These are phyloP conservation scores for Trematomus loennbergii DNA, from an alignment of 2,113 vertebrate species.

Conservation along the genomic window DNA sequence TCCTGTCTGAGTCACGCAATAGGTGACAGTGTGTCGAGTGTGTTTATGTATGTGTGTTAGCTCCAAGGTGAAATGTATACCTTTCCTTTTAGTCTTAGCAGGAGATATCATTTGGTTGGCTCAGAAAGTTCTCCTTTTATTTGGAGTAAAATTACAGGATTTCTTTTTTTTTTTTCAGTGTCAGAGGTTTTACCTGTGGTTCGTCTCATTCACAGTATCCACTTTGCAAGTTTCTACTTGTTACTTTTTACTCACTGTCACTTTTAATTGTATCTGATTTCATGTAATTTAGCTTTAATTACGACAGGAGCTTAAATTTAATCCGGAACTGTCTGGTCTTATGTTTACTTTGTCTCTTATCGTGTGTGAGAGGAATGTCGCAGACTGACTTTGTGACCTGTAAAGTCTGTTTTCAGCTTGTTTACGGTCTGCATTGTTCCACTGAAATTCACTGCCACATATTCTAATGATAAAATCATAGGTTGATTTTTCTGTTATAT, in stretches of 20 bases:
- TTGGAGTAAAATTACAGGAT: conserved; percentile 47
- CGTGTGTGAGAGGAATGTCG: conserved; percentile 2
- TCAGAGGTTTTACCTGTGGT: conserved; percentile 8
- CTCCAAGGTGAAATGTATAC: conserved; percentile 6
- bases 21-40: neutral
- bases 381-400: conserved; percentile 12
- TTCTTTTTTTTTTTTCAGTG: neutral
- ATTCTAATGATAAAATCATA: conserved; percentile 5
- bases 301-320: neutral
- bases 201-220: neutral
- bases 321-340: conserved; percentile 2
- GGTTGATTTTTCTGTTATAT: neutral
- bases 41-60: conserved; percentile 5
- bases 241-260: neutral
- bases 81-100: conserved; percentile 17
- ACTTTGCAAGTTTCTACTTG: neutral
- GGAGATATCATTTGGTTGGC: conserved; percentile 17
- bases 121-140: neutral
- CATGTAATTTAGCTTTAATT: conserved; percentile 39
- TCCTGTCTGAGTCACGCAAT: conserved; percentile 22
- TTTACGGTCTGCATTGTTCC: neutral
- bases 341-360: conserved; percentile 10
- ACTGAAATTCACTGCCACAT: conserved; percentile 1
- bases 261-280: conserved; percentile 25
- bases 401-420: conserved; percentile 7